phyloP scores from a whole-genome alignment of 2,888 invertebrate genomes.

The Caenorhabditis wallacei region DNA sequence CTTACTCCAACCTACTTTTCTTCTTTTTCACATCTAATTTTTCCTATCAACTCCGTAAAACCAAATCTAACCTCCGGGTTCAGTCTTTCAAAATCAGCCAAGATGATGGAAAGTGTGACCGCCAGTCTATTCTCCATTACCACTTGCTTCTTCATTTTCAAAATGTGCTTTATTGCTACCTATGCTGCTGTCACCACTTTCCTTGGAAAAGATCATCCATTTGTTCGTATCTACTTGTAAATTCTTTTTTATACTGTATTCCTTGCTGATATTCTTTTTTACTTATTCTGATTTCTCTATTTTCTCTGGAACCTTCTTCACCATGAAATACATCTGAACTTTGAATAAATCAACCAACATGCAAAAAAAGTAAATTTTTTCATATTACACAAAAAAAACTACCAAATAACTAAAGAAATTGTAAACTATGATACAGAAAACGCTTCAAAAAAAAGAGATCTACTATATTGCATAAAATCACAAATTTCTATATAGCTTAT shows the following conservation, averaged over 20 bases:
- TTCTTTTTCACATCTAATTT: not conserved
- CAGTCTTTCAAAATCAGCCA: constrained; percentile 5
- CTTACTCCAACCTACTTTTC: not conserved
- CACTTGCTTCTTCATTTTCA: constrained; percentile 37
- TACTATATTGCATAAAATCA: not conserved
- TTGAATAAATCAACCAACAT: too few species aligned
- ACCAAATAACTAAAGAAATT: too few species aligned
- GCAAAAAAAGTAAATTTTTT: too few species aligned
- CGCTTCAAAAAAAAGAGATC: not conserved
- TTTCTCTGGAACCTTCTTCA: too few species aligned
- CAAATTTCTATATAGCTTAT: not conserved
- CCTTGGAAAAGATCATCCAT: constrained; percentile 55
- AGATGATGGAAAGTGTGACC: constrained; percentile 53
- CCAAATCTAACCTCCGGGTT: constrained; percentile 29
- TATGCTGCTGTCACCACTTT: constrained; percentile 16
- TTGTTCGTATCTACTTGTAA: constrained; percentile 55
- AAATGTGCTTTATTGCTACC: constrained; percentile 36
- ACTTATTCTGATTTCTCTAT: not conserved
- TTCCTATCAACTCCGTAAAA: not conserved
- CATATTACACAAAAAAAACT: too few species aligned
- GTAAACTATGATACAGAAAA: not conserved
- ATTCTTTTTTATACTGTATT: not conserved
- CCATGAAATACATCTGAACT: too few species aligned
- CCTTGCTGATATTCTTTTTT: not conserved
- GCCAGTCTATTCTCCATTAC: constrained; percentile 46